Evolutionary conservation across 2,113 vertebrate species (phyloP).

Genomic region (Catagonus wagneri): DNA sequence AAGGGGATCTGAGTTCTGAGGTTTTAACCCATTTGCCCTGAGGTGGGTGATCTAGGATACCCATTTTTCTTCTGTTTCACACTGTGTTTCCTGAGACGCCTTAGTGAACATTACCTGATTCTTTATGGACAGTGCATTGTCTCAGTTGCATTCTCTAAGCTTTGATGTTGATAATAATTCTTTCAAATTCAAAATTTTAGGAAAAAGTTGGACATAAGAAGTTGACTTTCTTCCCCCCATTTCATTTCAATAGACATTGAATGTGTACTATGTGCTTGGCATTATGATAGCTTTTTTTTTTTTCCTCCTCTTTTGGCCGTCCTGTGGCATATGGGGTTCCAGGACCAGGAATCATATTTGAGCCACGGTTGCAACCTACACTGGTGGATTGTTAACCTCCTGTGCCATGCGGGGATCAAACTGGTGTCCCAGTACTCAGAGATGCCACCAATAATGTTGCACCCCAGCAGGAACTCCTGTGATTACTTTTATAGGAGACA

Average conservation of each 20-base stretch:
- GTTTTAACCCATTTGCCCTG: not conserved
- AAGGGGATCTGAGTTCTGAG: not conserved
- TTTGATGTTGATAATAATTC: not conserved
- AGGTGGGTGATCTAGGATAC: not conserved
- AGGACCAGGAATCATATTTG: too few species aligned
- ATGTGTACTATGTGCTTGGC: not conserved
- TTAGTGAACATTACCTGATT: not conserved
- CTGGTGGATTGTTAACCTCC: too few species aligned
- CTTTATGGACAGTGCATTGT: not conserved
- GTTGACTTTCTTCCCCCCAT: not conserved
- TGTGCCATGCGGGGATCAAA: too few species aligned
- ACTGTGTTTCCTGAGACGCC: not conserved
- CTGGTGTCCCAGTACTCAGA: too few species aligned
- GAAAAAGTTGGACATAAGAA: not conserved
- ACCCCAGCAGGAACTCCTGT: too few species aligned
- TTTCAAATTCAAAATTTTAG: conserved; percentile 33
- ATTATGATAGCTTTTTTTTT: not conserved
- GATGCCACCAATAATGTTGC: too few species aligned
- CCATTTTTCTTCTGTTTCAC: conserved; percentile 38
- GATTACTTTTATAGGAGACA: not conserved
- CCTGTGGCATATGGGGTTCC: too few species aligned
- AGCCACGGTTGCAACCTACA: too few species aligned
- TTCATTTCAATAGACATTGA: conserved; percentile 24
- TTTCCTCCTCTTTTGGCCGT: too few species aligned
- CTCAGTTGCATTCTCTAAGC: not conserved